Evolutionary conservation across 2,113 vertebrate species (phyloP).

Genomic region (Urocynchramus pylzowi): DNA sequence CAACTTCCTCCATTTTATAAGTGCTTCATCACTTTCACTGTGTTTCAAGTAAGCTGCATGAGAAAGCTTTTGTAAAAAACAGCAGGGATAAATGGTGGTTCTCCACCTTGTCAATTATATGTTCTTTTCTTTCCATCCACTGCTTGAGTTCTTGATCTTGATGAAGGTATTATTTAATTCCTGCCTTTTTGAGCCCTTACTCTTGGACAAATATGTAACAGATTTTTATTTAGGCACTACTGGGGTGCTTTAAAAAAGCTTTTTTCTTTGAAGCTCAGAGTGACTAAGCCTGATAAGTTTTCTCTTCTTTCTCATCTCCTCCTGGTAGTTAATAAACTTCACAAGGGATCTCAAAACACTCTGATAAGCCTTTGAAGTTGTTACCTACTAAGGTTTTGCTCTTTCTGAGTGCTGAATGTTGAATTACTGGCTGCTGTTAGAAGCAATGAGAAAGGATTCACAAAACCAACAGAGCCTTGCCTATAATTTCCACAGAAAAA

Average conservation of each 20-base stretch:
- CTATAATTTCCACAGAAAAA: conserved; percentile 21
- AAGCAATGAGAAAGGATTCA: neutral
- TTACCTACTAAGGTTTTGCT: neutral
- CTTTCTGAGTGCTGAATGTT: neutral
- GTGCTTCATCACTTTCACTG: neutral
- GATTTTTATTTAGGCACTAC: neutral
- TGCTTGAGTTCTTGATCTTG: neutral
- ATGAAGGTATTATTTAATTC: conserved; percentile 8
- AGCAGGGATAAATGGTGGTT: neutral
- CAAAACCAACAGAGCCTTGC: neutral
- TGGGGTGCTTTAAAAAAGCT: neutral
- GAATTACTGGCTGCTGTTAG: neutral
- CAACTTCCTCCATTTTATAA: neutral
- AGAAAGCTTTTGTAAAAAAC: neutral
- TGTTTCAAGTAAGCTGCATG: neutral
- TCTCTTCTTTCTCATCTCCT: neutral
- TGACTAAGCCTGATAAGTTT: neutral
- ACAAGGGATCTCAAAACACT: neutral
- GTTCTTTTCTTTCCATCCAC: neutral
- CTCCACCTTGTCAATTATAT: neutral
- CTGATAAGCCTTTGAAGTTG: conserved; percentile 10
- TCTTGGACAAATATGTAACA: neutral
- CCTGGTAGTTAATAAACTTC: conserved; percentile 6
- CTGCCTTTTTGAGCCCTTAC: neutral
- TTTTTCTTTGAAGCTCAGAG: neutral